A percentile compares a stretch with the other conserved stretches of the same genome.
phyloP scores from a whole-genome alignment of 1,140 invertebrate species.

The Condylostylus longicornis region DNA sequence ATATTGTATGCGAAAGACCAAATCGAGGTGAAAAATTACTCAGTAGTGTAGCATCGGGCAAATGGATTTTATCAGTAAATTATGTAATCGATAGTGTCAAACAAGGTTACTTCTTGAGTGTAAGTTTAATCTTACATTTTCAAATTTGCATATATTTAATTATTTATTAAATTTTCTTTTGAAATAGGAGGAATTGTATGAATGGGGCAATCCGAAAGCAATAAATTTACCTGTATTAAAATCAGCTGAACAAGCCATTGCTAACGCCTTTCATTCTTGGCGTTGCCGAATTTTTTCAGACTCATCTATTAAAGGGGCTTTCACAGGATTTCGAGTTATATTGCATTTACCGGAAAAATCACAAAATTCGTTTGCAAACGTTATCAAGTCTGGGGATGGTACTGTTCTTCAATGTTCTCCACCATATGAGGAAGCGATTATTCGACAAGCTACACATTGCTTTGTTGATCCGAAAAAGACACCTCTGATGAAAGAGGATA shows the following conservation, averaged over 20 bases:
- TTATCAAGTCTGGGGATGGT: slow-evolving; percentile 58
- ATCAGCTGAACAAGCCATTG: slow-evolving; percentile 36
- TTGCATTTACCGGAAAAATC: slow-evolving; percentile 49
- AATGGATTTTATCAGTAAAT: slow-evolving; percentile 67
- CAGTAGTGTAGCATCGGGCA: slow-evolving; percentile 65
- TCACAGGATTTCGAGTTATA: slow-evolving; percentile 49
- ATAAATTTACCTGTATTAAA: slow-evolving; percentile 33
- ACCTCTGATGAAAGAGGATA: slow-evolving; percentile 12
- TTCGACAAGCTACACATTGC: slow-evolving; percentile 20
- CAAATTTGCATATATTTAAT: slow-evolving; percentile 3
- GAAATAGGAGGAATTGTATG: slow-evolving; percentile 66
- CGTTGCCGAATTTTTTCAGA: no score
- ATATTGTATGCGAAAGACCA: slow-evolving; percentile 57
- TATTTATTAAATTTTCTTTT: slow-evolving; percentile 9
- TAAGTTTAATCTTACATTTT: slow-evolving; percentile 28
- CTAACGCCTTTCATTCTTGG: slow-evolving; percentile 48
- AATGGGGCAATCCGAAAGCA: slow-evolving; percentile 56
- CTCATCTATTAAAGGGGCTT: slow-evolving; percentile 43
- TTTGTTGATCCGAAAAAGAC: slow-evolving; percentile 22
- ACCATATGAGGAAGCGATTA: slow-evolving; percentile 12
- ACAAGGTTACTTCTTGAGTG: slow-evolving; percentile 49
- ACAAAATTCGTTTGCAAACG: slow-evolving; percentile 44
- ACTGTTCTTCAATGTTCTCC: slow-evolving; percentile 37
- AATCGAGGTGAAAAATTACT: slow-evolving; percentile 74
- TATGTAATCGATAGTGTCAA: slow-evolving; percentile 54